Evolutionary conservation across 2,113 vertebrate genomes (phyloP).

Genomic region (Tyto alba): DNA sequence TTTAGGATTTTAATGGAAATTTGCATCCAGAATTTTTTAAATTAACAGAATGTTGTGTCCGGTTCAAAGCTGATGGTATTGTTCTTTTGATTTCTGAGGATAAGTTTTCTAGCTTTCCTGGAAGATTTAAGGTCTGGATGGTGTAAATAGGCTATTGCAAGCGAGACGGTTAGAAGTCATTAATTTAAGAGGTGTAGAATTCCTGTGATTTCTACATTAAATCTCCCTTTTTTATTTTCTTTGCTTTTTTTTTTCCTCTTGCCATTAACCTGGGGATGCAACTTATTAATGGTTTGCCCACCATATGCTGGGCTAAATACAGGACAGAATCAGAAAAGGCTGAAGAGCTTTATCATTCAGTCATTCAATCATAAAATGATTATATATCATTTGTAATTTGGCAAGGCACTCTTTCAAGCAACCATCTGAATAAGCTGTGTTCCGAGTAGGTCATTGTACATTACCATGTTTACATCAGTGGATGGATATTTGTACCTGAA

Average conservation of each 20-base stretch:
- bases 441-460: background rate
- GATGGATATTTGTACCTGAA: background rate
- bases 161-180: background rate
- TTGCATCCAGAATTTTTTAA: background rate
- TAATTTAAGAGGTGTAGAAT: background rate
- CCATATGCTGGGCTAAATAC: background rate
- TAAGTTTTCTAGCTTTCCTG: background rate
- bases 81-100: background rate
- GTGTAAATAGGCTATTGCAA: background rate
- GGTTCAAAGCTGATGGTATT: background rate
- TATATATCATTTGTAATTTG: background rate
- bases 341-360: background rate
- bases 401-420: background rate
- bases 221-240: background rate
- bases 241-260: background rate
- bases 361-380: background rate
- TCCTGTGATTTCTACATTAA: background rate
- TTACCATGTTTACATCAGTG: background rate
- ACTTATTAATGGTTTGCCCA: background rate
- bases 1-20: slow-evolving; percentile 17
- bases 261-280: background rate
- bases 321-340: background rate
- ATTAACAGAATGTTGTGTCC: background rate
- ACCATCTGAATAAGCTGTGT: background rate
- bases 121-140: background rate